Conservation (phyloP, 2,113 vertebrate genomes). For the Stictonetta naevosa region DNA sequence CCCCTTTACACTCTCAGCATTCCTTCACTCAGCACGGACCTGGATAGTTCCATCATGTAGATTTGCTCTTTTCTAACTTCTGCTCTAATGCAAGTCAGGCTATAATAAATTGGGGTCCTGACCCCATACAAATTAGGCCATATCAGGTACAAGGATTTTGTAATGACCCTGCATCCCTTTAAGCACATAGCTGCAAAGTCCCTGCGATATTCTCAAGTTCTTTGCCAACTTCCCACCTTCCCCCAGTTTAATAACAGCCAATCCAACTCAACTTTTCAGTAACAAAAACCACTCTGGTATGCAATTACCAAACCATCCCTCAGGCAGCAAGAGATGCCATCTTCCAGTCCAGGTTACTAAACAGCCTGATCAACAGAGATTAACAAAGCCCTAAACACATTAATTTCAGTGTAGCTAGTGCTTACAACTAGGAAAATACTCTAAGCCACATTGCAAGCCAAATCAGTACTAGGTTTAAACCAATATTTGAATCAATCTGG, state of each 20-base stretch:
- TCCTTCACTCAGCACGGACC: neutral
- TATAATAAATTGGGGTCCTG: neutral
- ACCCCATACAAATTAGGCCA: neutral
- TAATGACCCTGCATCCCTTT: neutral
- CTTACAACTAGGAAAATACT: neutral
- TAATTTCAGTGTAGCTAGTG: neutral
- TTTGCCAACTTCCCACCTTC: neutral
- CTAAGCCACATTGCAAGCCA: neutral
- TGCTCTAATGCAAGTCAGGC: neutral
- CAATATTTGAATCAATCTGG: neutral
- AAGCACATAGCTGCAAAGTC: neutral
- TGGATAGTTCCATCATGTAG: neutral
- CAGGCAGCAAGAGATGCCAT: neutral
- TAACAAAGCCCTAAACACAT: neutral
- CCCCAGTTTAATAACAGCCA: neutral
- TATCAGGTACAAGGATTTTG: neutral
- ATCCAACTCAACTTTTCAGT: neutral
- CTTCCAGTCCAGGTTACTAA: no score
- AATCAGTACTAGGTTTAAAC: neutral
- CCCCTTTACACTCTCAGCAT: neutral
- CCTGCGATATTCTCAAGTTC: neutral
- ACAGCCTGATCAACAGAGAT: neutral
- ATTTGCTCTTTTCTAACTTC: neutral
- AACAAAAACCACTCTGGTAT: neutral
- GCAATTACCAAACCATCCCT: neutral